Percentiles rank a stretch among this genome's conserved stretches.
These are phyloP conservation scores for Rhopalosiphum nymphaeae DNA, from an alignment of 2,888 invertebrate species.

Conservation along the genomic window DNA sequence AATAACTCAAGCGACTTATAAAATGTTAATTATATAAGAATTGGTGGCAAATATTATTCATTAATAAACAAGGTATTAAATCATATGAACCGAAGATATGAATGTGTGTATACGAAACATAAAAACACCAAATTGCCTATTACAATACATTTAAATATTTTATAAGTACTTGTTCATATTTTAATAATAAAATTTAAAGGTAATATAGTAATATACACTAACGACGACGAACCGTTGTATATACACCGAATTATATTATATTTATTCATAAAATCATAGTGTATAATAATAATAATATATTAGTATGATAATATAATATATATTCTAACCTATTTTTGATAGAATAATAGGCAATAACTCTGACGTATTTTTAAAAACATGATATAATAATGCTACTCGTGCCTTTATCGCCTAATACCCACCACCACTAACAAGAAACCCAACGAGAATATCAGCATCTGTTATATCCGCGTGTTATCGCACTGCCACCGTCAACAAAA, in stretches of 20 bases:
- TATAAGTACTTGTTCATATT: neutral
- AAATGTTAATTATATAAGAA: constrained; percentile 3
- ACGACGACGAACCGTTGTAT: neutral
- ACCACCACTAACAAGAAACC: neutral
- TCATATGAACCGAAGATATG: neutral
- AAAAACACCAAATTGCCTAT: neutral
- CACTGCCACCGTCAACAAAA: neutral
- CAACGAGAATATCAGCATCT: neutral
- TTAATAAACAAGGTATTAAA: constrained; percentile 14
- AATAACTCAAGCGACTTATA: constrained; percentile 9
- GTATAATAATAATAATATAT: neutral
- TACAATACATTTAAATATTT: neutral
- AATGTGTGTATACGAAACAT: neutral
- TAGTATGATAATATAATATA: neutral
- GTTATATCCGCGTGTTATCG: constrained; percentile 19
- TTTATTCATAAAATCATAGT: neutral
- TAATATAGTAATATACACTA: neutral
- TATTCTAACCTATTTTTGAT: neutral
- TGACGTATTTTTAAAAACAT: neutral
- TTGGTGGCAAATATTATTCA: constrained; percentile 17
- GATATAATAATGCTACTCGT: neutral
- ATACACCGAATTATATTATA: neutral
- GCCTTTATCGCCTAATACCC: neutral
- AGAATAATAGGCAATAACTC: neutral
- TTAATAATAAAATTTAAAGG: neutral